Base-by-base conservation (phyloP, 2,888 invertebrate species). In the Cyaniris semiargus region DNA sequence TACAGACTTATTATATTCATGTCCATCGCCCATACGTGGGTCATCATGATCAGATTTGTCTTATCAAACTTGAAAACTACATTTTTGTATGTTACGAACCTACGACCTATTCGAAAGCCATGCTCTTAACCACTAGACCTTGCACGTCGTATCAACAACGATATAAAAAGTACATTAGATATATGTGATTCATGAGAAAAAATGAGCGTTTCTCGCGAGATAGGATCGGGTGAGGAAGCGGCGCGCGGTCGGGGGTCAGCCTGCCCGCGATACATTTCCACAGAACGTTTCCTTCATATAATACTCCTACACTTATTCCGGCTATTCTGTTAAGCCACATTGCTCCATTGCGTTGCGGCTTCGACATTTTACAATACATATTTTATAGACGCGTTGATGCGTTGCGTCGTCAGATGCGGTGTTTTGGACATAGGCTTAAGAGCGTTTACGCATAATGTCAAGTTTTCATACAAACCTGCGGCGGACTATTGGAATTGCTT, bases 211-310 rank as follows among this genome's bases (percentile, higher is more conserved):
- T 84, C 81, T 83, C 83, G 81, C 84, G 81, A 89, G 90, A 91
- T 90, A 89, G 89, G 89, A 89, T 89, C 89, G 85, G 81, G 85
- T 94, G 93, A 94, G 90, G 86, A 92, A 94, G 91, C 88, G 89
- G 83, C 83, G 81, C 80, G 81, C 85, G 90, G 90, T 92, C 91
- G 86, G 83, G 85, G 94, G 91, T 92, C 90, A 86, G 82, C 81
- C 82, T 84, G 84, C 84, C 85, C 83, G 84, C 91, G 88, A 93
- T 94, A 90, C 88, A 87, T 94, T 90, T 85, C 85, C 81, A 79
- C 82, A 82, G 83, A 84, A 83, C 84, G 82, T 81, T 76, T 70
- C 60, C 77, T n/a, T 71, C 21, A 76, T 38, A 66, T 76, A 70
- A 71, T 58, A 76, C 53, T 53, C 53, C 23, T 70, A 70, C 71